Base-by-base conservation (phyloP, 2,113 vertebrate genomes). In the Cyphomyrus plagiostoma region DNA sequence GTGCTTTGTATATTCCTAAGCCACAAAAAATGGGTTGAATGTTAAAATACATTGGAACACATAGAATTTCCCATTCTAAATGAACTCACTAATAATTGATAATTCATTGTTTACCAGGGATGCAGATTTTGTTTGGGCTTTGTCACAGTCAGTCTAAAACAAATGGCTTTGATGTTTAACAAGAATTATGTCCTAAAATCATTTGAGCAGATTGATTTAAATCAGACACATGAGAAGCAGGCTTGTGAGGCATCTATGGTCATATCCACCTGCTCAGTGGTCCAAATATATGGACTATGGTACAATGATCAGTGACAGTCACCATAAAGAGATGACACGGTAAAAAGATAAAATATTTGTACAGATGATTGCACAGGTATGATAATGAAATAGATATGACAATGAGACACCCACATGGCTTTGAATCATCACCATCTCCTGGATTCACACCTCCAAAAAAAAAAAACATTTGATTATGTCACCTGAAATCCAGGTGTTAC, bases 221-320 rank as follows among this genome's bases (percentile, higher is more conserved):
- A 19, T 30, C 50, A 87, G 15, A 53, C n/a, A 52, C n/a, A 56
- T 23, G 85, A 53, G 92, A 89, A 86, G 62, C 74, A 90, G 90
- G 86, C 15, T 87, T 26, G 91, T 94, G 94, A 96, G 93, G 94
- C 95, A 95, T 96, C 95, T 96, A 95, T 95, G 94, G 91, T 94
- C 94, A 94, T 89, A 89, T 96, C 96, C 95, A 96, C 96, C 95
- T 96, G 96, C 96, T 96, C 92, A 53, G 88, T 92, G 93, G 94
- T 94, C 93, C 91, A 92, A 96, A 94, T 95, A 96, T 96, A 96
- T 96, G 96, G 93, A 94, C 90, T 83, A 93, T 94, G 93, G 93
- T 92, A 92, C 91, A 92, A 94, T 94, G 49, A 15, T 83, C 21
- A 39, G 35, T 94, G 93, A 84, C 92, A 95, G 92, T 92, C 77